Evolutionary conservation across 2,797 vertebrate species (phyloP).

Genomic region (Eutrigla gurnardus): DNA sequence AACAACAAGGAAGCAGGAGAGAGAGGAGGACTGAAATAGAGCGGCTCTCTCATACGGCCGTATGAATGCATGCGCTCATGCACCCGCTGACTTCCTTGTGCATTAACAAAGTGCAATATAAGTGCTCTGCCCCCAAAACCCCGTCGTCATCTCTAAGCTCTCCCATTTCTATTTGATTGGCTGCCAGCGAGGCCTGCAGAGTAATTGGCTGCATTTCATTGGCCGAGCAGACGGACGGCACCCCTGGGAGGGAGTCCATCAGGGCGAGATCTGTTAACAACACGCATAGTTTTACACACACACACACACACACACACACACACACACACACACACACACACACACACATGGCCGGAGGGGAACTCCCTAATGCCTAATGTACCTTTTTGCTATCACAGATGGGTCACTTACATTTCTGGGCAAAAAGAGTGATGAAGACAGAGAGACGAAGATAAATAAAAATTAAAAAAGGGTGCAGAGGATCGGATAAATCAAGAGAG

Average conservation of each 20-base stretch:
- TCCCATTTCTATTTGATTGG: slow-evolving; percentile 80
- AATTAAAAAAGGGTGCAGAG: slow-evolving; percentile 16
- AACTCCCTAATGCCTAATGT: slow-evolving; percentile 78
- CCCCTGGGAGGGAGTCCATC: slow-evolving; percentile 72
- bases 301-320: slow-evolving; percentile 26
- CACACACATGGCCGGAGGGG: slow-evolving; percentile 50
- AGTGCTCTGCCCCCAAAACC: slow-evolving; percentile 45
- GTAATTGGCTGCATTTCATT: slow-evolving; percentile 74
- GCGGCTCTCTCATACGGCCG: neutral
- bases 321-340: slow-evolving; percentile 18
- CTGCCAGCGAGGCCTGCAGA: slow-evolving; percentile 73
- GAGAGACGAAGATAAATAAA: slow-evolving; percentile 10
- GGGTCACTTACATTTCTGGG: slow-evolving; percentile 75
- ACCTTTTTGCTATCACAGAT: slow-evolving; percentile 72
- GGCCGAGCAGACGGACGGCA: slow-evolving; percentile 69
- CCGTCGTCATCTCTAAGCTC: slow-evolving; percentile 62
- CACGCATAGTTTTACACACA: slow-evolving; percentile 25
- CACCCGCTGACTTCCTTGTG: slow-evolving; percentile 25
- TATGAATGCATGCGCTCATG: neutral
- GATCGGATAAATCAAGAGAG: neutral
- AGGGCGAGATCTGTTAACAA: slow-evolving; percentile 52
- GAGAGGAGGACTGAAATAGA: slow-evolving; percentile 8
- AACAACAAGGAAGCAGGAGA: slow-evolving; percentile 3
- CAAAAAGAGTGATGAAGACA: slow-evolving; percentile 45
- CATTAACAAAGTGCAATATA: slow-evolving; percentile 52